phyloP scores from a whole-genome alignment of 2,797 vertebrate species.

The Mormyrops attenuatus region DNA sequence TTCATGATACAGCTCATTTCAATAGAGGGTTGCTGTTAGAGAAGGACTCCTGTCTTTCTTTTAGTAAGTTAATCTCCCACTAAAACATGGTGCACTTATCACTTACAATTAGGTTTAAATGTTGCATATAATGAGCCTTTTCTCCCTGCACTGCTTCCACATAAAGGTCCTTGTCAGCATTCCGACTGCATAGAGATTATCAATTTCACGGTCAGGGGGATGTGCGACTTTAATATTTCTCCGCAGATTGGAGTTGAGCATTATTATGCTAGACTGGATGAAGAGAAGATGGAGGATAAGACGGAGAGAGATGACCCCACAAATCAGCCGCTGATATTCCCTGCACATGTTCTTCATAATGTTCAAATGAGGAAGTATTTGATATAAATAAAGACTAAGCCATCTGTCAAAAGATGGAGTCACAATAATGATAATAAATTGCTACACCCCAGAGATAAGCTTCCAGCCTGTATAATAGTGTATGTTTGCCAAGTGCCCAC shows the following conservation, averaged over 20 bases:
- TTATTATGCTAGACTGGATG: not conserved
- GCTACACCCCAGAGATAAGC: not conserved
- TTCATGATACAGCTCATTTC: not conserved
- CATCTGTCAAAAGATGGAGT: not conserved
- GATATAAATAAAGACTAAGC: conserved; percentile 3
- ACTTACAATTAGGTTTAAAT: conserved; percentile 37
- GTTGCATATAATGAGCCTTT: conserved; percentile 33
- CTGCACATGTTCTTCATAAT: not conserved
- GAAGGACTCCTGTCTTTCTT: not conserved
- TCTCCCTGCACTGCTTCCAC: conserved; percentile 25
- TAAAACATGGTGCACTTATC: conserved; percentile 35
- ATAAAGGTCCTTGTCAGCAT: conserved; percentile 11
- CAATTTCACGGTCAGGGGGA: conserved; percentile 18
- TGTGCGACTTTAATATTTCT: conserved; percentile 14
- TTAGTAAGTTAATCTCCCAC: conserved; percentile 27
- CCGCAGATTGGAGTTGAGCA: not conserved
- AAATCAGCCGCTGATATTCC: not conserved
- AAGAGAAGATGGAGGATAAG: not conserved
- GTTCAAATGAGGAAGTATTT: conserved; percentile 5
- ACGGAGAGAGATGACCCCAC: not conserved
- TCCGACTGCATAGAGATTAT: conserved; percentile 6
- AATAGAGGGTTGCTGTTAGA: conserved; percentile 9
- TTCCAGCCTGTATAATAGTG: not conserved
- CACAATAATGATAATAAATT: conserved; percentile 15
- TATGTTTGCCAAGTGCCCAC: not conserved